These are phyloP conservation scores for Darevskia nairensis DNA, from an alignment of 2,797 vertebrate genomes.

Conservation along the genomic window DNA sequence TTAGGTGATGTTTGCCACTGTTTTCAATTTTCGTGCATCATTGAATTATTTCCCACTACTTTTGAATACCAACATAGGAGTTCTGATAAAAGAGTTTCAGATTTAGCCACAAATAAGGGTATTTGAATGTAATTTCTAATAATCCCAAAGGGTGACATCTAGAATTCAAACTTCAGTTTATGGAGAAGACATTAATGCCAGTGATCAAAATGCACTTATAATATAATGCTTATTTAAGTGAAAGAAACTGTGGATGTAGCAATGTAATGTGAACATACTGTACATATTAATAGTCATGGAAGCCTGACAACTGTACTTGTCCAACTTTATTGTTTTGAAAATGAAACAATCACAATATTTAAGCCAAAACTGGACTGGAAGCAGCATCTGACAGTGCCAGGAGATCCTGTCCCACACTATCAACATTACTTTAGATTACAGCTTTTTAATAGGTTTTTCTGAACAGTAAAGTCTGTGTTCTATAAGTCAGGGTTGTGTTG, in stretches of 20 bases:
- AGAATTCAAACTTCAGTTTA: not conserved
- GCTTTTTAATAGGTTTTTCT: not conserved
- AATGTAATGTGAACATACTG: not conserved
- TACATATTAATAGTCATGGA: not conserved
- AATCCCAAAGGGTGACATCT: not conserved
- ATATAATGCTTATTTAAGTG: not conserved
- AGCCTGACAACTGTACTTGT: constrained; percentile 21
- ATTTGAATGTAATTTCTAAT: constrained; percentile 3
- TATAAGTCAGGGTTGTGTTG: not conserved
- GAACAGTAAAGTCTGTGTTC: not conserved
- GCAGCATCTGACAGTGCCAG: not conserved
- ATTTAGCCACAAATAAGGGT: not conserved
- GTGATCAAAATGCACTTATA: not conserved
- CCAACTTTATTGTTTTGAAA: not conserved
- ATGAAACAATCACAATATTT: not conserved
- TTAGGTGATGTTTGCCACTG: not conserved
- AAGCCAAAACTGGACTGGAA: constrained; percentile 2
- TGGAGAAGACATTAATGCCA: constrained; percentile 12
- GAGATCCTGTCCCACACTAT: not conserved
- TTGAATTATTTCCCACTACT: not conserved
- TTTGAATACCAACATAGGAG: not conserved
- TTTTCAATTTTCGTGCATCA: not conserved
- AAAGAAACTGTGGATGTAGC: not conserved
- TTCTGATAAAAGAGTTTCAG: not conserved
- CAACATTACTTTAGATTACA: not conserved